A percentile compares a stretch with the other conserved stretches of the same genome.
Conservation (phyloP, 2,888 invertebrate species). For the Panopea generosa region DNA sequence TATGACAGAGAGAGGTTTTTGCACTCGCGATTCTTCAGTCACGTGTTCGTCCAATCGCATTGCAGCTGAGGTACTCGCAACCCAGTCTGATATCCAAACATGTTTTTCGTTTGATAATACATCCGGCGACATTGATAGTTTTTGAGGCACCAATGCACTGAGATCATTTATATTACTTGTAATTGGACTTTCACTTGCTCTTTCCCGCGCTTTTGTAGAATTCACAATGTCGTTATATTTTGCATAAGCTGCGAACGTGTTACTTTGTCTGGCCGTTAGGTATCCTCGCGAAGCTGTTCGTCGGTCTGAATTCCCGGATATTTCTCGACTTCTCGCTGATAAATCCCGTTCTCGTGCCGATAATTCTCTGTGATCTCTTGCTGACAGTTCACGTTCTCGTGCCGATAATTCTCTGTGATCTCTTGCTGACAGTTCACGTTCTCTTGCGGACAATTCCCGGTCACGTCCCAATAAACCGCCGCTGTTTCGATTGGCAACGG, state of each 20-base stretch:
- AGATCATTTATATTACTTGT: conserved; percentile 51
- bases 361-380: background rate
- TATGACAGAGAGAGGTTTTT: conserved; percentile 55
- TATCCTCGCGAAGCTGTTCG: conserved; percentile 20
- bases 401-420: conserved; percentile 7
- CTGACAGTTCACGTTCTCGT: background rate
- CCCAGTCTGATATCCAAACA: conserved; percentile 58
- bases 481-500: conserved; percentile 36
- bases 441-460: background rate
- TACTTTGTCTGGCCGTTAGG: conserved; percentile 28
- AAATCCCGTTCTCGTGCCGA: no score
- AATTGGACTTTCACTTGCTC: conserved; percentile 41
- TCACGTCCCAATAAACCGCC: conserved; percentile 3
- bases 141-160: conserved; percentile 50
- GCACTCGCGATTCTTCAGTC: conserved; percentile 19
- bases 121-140: conserved; percentile 16
- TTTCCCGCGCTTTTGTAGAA: conserved; percentile 49
- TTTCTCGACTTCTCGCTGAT: conserved; percentile 9
- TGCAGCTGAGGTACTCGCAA: conserved; percentile 59
- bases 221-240: conserved; percentile 61
- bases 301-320: conserved; percentile 35
- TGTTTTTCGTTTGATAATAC: conserved; percentile 60
- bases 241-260: conserved; percentile 56
- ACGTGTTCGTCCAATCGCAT: conserved; percentile 25
- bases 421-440: background rate